Conservation (phyloP, 2,113 vertebrate species). For the Atlantisia rogersi region DNA sequence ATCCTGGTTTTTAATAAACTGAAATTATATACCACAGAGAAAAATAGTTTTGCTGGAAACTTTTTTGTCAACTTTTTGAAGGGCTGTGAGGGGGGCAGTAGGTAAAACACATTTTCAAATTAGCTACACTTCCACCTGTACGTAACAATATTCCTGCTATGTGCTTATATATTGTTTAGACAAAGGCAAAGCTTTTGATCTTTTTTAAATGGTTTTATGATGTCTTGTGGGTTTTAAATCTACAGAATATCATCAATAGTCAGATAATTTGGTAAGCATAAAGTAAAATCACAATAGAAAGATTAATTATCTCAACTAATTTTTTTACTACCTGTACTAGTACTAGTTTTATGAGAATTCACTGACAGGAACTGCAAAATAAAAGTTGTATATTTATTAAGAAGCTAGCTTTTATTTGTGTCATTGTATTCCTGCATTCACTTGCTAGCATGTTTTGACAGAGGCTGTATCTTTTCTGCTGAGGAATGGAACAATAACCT, state of each 20-base stretch:
- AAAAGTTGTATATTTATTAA: not conserved
- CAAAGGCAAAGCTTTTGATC: not conserved
- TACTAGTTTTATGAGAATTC: not conserved
- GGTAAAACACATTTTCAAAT: not conserved
- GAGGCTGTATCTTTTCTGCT: not conserved
- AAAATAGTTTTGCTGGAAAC: not conserved
- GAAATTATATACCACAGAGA: not conserved
- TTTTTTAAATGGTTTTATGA: not conserved
- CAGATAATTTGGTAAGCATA: not conserved
- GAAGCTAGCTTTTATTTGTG: not conserved
- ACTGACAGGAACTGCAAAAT: not conserved
- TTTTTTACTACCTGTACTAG: not conserved
- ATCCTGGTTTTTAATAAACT: not conserved
- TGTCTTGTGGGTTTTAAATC: not conserved
- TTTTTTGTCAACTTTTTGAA: not conserved
- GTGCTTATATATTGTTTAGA: not conserved
- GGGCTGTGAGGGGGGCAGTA: rapidly evolving
- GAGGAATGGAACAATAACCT: not conserved
- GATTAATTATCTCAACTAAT: not conserved
- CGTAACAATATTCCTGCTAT: not conserved
- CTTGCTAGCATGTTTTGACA: not conserved
- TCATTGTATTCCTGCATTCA: not conserved
- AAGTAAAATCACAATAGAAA: not conserved
- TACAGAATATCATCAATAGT: not conserved
- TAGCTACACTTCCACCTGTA: not conserved